Evolutionary conservation across 1,140 invertebrate genomes (phyloP), one percentile per base, ranked within the genome.

Genomic region (Drosophila willistoni): DNA sequence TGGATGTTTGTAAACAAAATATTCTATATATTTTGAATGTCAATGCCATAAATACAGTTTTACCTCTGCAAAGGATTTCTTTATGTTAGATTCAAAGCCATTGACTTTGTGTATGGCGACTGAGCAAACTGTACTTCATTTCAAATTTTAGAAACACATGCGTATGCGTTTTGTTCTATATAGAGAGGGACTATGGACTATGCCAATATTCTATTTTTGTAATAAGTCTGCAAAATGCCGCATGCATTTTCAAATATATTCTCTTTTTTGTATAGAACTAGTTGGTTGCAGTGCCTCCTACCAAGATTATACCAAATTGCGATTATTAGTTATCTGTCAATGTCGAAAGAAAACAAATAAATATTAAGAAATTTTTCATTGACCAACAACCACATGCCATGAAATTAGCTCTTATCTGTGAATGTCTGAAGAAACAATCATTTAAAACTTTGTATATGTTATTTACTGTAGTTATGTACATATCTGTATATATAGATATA

Each of bases 1-100:
- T 73, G 71, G 33, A 70, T 73, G 71, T 67, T 66, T 72, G 70
- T 68, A 72, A 36, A 68, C 34, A 39, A 55, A 25, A 51, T 51
- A 51, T 51, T 19, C 7, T 51, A 10, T 12, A 19, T 22, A 22
- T 22, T 22, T 51, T 51, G 44, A 51, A 51, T 51, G 44, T 51
- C 44, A 51, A 51, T 51, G 44, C 10, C 44, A 51, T 51, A 29
- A 29, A 29, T 29, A 51, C 17, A 22, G 44, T 22, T 51, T 12
- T 10, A 51, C 10, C 44, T 22, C 44, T 51, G 44, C 9, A 9
- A 51, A 22, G 44, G 4, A 22, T 22, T 19, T 7, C 29, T 29
- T 29, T 12, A 22, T 19, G 2, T 0, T 9, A 47, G 9, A 22
- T 14, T 17, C 9, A 17, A 4, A 51, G 3, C 17, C 2, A 51